A percentile compares a stretch with the other conserved stretches of the same genome.
Evolutionary conservation across 2,888 invertebrate genomes (phyloP).

Genomic region (Eupithecia tripunctaria): DNA sequence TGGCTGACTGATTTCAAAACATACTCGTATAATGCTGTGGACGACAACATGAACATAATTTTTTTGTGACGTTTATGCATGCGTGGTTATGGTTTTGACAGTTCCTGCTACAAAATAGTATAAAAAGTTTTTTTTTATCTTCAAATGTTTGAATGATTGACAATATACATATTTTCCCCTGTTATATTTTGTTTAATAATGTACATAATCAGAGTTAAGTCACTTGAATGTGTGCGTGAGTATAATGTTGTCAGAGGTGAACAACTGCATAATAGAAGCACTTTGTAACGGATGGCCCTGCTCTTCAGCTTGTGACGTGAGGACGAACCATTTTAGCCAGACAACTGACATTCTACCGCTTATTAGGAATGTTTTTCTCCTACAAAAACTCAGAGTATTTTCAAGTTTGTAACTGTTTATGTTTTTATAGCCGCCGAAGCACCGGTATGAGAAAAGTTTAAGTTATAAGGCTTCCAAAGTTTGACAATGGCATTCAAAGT

Average conservation of each 20-base stretch:
- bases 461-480: conserved; percentile 42
- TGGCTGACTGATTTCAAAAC: conserved; percentile 1
- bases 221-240: neutral
- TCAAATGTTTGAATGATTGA: neutral
- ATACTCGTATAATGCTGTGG: neutral
- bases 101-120: neutral
- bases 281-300: conserved; percentile 35
- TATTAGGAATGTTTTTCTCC: conserved; percentile 65
- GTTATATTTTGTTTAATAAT: neutral
- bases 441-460: conserved; percentile 57
- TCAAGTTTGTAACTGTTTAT: conserved; percentile 57
- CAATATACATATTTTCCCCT: neutral
- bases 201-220: neutral
- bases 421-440: conserved; percentile 50
- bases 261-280: conserved; percentile 24
- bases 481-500: conserved; percentile 42
- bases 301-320: conserved; percentile 61
- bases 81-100: neutral
- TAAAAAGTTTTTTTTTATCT: neutral
- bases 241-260: conserved; percentile 7
- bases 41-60: neutral
- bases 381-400: conserved; percentile 60
- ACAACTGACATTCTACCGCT: conserved; percentile 63
- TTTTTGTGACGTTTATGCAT: neutral
- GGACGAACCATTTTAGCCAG: conserved; percentile 61